These are phyloP conservation scores for Odontamblyopus rebecca DNA, from an alignment of 2,797 vertebrate genomes.

Conservation along the genomic window DNA sequence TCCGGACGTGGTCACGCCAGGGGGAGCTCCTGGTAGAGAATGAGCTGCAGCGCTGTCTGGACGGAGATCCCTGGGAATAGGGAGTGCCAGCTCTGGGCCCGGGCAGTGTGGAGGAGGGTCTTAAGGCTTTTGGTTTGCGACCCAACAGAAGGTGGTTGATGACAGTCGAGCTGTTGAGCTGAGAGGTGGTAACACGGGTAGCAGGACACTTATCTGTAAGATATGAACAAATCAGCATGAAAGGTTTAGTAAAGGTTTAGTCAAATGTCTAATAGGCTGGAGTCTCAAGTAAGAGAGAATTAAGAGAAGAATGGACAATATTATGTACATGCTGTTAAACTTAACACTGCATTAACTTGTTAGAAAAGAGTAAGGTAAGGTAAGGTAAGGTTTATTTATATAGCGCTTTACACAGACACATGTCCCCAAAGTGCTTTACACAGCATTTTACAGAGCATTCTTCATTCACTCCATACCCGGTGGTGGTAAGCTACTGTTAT, in stretches of 20 bases:
- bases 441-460: no score
- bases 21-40: slow-evolving; percentile 79
- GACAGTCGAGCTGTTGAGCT: slow-evolving; percentile 88
- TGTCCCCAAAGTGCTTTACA: no score
- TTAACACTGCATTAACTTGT: background rate
- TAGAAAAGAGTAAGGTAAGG: slow-evolving; percentile 4
- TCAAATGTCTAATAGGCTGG: background rate
- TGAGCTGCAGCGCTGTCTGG: slow-evolving; percentile 71
- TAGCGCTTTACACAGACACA: no score
- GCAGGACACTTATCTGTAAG: slow-evolving; percentile 90
- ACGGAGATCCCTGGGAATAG: slow-evolving; percentile 73
- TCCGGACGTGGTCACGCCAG: slow-evolving; percentile 90
- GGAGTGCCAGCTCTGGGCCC: slow-evolving; percentile 31
- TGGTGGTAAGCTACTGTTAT: no score
- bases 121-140: slow-evolving; percentile 79
- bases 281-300: background rate
- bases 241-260: no score
- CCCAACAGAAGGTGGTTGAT: slow-evolving; percentile 97
- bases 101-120: slow-evolving; percentile 63
- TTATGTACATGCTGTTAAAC: slow-evolving; percentile 23
- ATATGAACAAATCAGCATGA: background rate
- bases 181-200: slow-evolving; percentile 89
- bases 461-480: no score
- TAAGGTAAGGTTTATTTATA: no score
- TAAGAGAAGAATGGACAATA: background rate